Conservation (phyloP, 2,113 vertebrate genomes). For the Bujurquina vittata region DNA sequence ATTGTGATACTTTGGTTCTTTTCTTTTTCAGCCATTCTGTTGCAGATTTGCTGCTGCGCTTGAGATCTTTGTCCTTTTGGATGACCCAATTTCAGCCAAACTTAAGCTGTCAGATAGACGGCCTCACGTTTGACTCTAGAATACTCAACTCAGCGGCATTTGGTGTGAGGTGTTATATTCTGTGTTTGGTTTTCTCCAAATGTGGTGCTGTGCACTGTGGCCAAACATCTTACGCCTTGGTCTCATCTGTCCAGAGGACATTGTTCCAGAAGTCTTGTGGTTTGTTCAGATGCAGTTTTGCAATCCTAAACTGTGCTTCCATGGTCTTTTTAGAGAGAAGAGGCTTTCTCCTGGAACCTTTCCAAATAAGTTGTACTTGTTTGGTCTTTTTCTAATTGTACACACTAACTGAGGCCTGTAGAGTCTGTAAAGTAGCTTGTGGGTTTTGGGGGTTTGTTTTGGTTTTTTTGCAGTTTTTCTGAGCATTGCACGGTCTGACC, state of each 20-base stretch:
- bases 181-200: not conserved
- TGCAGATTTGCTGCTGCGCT: too few species aligned
- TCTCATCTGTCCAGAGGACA: not conserved
- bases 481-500: not conserved
- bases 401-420: not conserved
- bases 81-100: too few species aligned
- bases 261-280: not conserved
- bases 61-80: too few species aligned
- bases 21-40: too few species aligned
- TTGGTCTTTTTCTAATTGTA: not conserved
- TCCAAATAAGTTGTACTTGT: not conserved
- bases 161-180: not conserved
- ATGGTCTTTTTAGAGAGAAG: not conserved
- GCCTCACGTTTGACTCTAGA: too few species aligned
- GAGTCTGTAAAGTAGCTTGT: not conserved
- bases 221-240: fast-evolving
- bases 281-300: not conserved
- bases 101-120: too few species aligned
- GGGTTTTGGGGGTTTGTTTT: not conserved
- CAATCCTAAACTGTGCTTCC: not conserved
- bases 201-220: not conserved
- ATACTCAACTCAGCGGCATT: not conserved
- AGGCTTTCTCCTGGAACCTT: not conserved
- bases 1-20: too few species aligned
- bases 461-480: not conserved